Evolutionary conservation across 1,140 invertebrate species (phyloP).

Genomic region (Eubasilissa regina): DNA sequence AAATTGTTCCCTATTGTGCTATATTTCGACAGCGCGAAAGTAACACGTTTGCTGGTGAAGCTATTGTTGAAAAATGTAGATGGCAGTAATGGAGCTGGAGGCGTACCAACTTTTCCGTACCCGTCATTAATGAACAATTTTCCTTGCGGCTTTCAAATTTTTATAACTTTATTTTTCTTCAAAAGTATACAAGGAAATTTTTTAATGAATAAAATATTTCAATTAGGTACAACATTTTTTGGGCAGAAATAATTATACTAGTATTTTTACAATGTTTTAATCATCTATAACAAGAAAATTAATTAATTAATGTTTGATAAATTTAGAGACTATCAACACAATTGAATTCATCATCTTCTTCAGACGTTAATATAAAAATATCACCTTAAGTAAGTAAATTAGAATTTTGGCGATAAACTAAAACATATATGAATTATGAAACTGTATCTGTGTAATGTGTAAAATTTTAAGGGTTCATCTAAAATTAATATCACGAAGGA

Average conservation of each 20-base stretch:
- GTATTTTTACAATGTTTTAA: no score
- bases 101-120: no score
- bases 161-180: background rate
- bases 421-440: background rate
- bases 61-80: conserved; percentile 25
- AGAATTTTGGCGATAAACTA: background rate
- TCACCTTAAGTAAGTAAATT: background rate
- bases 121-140: conserved; percentile 27
- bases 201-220: no score
- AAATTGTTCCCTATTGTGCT: conserved; percentile 30
- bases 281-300: no score
- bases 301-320: no score
- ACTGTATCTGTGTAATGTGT: background rate
- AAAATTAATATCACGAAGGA: conserved; percentile 36
- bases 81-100: conserved; percentile 13
- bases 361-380: no score
- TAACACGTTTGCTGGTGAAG: conserved; percentile 32
- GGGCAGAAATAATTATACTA: no score
- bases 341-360: no score
- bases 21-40: conserved; percentile 20
- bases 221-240: no score
- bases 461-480: conserved; percentile 21
- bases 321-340: no score
- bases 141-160: background rate
- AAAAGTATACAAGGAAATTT: no score